These are phyloP conservation scores for Phlogophora meticulosa DNA, from an alignment of 2,888 invertebrate species.

Conservation along the genomic window DNA sequence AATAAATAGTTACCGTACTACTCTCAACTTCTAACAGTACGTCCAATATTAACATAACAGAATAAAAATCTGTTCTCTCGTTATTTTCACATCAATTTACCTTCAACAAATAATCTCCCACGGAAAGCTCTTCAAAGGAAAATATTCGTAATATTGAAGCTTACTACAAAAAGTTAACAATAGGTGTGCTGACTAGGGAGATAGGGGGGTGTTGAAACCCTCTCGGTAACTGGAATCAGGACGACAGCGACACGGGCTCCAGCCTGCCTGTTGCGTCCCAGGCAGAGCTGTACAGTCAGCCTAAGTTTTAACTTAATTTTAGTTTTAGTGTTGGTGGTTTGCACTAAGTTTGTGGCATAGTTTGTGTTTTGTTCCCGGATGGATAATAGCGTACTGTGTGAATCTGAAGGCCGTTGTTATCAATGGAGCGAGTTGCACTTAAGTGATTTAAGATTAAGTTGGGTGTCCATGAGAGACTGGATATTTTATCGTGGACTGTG, in stretches of 20 bases:
- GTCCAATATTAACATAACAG: neutral
- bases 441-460: too few relatives aligned
- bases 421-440: neutral
- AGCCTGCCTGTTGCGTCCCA: slow-evolving; percentile 47
- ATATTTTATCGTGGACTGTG: too few relatives aligned
- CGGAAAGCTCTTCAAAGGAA: slow-evolving; percentile 13
- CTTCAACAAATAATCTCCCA: neutral
- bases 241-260: slow-evolving; percentile 12
- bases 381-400: neutral
- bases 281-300: slow-evolving; percentile 25
- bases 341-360: neutral
- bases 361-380: neutral
- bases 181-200: slow-evolving; percentile 16
- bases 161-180: slow-evolving; percentile 24
- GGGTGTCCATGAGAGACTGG: too few relatives aligned
- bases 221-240: slow-evolving; percentile 10
- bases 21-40: too few relatives aligned
- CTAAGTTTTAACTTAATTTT: slow-evolving; percentile 17
- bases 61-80: neutral
- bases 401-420: neutral
- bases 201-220: neutral
- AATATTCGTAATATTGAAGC: slow-evolving; percentile 32
- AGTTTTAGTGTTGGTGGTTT: slow-evolving; percentile 1
- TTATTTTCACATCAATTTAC: slow-evolving; percentile 2
- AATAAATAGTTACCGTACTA: too few relatives aligned